Percentiles rank a stretch among this genome's conserved stretches.
phyloP scores from a whole-genome alignment of 2,113 vertebrate genomes.

The Hiodon alosoides region DNA sequence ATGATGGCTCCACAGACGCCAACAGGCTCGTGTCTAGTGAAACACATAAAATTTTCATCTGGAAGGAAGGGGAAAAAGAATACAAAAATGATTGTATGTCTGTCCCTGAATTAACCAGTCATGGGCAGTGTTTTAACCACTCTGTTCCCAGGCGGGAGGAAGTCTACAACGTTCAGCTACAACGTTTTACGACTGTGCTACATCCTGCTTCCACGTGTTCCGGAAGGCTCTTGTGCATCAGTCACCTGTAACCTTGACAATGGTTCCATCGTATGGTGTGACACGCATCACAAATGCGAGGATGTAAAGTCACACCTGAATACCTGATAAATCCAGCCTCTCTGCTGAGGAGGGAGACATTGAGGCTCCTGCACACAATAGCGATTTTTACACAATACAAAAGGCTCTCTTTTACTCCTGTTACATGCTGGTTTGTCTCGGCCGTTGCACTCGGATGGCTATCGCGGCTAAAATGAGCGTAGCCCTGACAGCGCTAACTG shows the following conservation, averaged over 20 bases:
- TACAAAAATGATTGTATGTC: neutral
- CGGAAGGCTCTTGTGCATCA: too few species aligned
- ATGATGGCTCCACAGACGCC: slow-evolving; percentile 92
- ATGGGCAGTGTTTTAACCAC: too few species aligned
- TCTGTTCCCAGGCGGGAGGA: too few species aligned
- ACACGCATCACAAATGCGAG: neutral
- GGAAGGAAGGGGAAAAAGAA: slow-evolving; percentile 36
- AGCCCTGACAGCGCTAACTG: neutral
- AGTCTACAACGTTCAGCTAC: too few species aligned
- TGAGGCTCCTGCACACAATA: slow-evolving; percentile 37
- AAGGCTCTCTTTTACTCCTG: too few species aligned
- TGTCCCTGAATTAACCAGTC: too few species aligned
- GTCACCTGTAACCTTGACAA: too few species aligned
- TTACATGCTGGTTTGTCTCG: too few species aligned
- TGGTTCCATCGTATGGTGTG: too few species aligned
- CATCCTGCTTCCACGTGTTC: too few species aligned
- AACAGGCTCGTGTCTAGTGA: slow-evolving; percentile 86
- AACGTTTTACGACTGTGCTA: too few species aligned
- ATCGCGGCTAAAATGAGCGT: slow-evolving; percentile 40
- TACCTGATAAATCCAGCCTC: slow-evolving; percentile 31
- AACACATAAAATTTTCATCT: slow-evolving; percentile 85
- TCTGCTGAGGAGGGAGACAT: slow-evolving; percentile 42
- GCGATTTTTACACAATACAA: slow-evolving; percentile 6
- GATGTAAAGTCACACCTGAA: slow-evolving; percentile 29
- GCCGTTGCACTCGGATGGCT: slow-evolving; percentile 9